These are phyloP conservation scores for Nannoperca australis DNA, from an alignment of 2,797 vertebrate species.

Conservation along the genomic window DNA sequence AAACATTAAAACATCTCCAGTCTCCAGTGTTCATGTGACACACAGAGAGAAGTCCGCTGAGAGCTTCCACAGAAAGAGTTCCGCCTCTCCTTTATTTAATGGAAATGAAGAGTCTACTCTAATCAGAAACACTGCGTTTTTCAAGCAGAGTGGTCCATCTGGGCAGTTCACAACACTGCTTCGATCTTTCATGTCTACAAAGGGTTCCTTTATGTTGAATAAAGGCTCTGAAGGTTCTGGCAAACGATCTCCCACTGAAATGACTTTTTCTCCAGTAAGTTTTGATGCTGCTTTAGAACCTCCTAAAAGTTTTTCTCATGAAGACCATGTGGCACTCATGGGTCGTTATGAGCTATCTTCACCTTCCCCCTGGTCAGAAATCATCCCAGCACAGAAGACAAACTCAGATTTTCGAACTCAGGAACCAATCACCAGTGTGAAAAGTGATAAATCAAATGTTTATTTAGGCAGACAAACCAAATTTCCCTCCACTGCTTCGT, in stretches of 20 bases:
- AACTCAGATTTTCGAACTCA: conserved; percentile 27
- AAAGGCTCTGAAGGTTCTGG: conserved; percentile 32
- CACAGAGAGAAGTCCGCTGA: conserved; percentile 23
- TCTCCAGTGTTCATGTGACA: conserved; percentile 11
- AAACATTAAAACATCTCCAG: conserved; percentile 14
- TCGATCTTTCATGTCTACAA: conserved; percentile 45
- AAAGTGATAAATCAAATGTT: conserved; percentile 57
- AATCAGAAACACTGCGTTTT: conserved; percentile 31
- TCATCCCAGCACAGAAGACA: conserved; percentile 25
- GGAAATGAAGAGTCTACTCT: conserved; percentile 37
- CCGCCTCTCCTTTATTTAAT: conserved; percentile 37
- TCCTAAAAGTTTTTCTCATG: conserved; percentile 18
- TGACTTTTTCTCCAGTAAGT: neutral
- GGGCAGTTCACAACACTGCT: conserved; percentile 29
- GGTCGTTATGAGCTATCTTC: conserved; percentile 21
- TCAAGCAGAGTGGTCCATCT: conserved; percentile 37
- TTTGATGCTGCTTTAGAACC: conserved; percentile 32
- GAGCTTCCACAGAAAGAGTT: conserved; percentile 40
- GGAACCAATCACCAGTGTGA: conserved; percentile 29
- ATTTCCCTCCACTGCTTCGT: conserved; percentile 28
- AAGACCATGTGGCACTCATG: conserved; percentile 27
- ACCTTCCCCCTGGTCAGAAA: conserved; percentile 50
- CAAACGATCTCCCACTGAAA: conserved; percentile 19
- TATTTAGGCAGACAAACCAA: conserved; percentile 54
- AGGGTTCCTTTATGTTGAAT: conserved; percentile 36